Evolutionary conservation across 1,140 invertebrate species (phyloP), one percentile per base, ranked within the genome.

Genomic region (Halictus rubicundus): DNA sequence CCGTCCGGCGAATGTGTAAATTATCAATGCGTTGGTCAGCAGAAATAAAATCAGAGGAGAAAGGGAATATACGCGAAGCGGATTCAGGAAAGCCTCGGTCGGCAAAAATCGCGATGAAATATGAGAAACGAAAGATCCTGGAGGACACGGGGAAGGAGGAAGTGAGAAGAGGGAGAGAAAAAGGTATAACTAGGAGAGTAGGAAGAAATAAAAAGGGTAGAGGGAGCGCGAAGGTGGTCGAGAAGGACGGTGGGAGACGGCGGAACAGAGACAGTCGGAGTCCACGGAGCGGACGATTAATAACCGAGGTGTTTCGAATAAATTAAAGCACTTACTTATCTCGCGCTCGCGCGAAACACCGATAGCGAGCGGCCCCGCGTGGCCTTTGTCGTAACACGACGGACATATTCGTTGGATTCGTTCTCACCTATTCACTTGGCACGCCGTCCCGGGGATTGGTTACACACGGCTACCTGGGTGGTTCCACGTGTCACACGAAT

Each of bases 251-350:
- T 21, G 8, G 42, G 46, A n/a, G 37, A 72, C 46, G 70, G 39
- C 25, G 25, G 39, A 32, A 64, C 23, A n/a, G 68, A 39, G 68
- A 71, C 68, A 71, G 21, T 59, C 21, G 39, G 76, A 72, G 32
- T 57, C 71, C 78, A 64, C 74, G 87, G 88, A 85, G 86, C 87
- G 83, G 86, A 89, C 91, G 90, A 92, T 92, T 92, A 92, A 92
- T 92, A 92, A 92, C 90, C 88, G 84, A 89, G 90, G 90, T 91
- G 89, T 90, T 92, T 90, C 91, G 91, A 90, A 92, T 92, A 92
- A 92, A 92, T 92, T 92, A 91, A 92, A 92, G 90, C 91, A 91
- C 90, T 92, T 91, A 89, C 89, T 89, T 91, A 89, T 92, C 89
- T 84, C 79, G 83, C 83, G 87, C 84, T 87, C 87, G 85, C 84